phyloP scores from a whole-genome alignment of 2,888 invertebrate genomes.

The Acleris holmiana region DNA sequence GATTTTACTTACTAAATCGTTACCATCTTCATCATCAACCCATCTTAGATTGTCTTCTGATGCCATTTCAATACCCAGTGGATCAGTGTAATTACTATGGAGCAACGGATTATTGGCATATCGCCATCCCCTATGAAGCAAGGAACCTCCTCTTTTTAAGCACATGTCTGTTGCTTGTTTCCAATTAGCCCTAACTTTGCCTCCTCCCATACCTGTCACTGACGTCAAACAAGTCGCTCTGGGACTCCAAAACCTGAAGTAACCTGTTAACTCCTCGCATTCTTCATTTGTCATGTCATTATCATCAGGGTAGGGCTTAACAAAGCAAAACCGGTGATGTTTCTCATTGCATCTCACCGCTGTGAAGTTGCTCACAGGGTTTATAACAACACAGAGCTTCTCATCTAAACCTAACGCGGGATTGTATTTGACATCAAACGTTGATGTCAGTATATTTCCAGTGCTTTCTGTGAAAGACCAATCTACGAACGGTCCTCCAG shows the following conservation, averaged over 20 bases:
- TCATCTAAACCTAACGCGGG: slow-evolving; percentile 52
- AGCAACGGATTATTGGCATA: slow-evolving; percentile 65
- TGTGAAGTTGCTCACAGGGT: slow-evolving; percentile 60
- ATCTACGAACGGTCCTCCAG: slow-evolving; percentile 74
- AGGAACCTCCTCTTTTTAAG: slow-evolving; percentile 55
- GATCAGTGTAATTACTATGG: slow-evolving; percentile 47
- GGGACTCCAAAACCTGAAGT: slow-evolving; percentile 65
- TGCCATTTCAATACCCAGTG: slow-evolving; percentile 61
- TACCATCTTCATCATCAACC: slow-evolving; percentile 52
- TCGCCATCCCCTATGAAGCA: slow-evolving; percentile 73
- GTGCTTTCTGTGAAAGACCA: slow-evolving; percentile 63
- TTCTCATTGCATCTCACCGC: slow-evolving; percentile 64
- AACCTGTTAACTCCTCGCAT: slow-evolving; percentile 54
- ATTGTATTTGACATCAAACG: slow-evolving; percentile 57
- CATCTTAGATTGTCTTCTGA: slow-evolving; percentile 50
- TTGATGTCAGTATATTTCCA: slow-evolving; percentile 53
- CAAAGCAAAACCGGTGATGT: slow-evolving; percentile 70
- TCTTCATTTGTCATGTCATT: slow-evolving; percentile 50
- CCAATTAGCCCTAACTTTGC: slow-evolving; percentile 71
- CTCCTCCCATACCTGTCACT: slow-evolving; percentile 56
- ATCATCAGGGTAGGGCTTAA: slow-evolving; percentile 59
- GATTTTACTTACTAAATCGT: slow-evolving; percentile 48
- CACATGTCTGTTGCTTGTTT: slow-evolving; percentile 63
- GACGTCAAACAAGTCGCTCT: slow-evolving; percentile 62
- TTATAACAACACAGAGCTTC: slow-evolving; percentile 65